Percentiles rank a stretch among this genome's conserved stretches.
Evolutionary conservation across 2,113 vertebrate genomes (phyloP).

Genomic region (Muscicapa adusta): DNA sequence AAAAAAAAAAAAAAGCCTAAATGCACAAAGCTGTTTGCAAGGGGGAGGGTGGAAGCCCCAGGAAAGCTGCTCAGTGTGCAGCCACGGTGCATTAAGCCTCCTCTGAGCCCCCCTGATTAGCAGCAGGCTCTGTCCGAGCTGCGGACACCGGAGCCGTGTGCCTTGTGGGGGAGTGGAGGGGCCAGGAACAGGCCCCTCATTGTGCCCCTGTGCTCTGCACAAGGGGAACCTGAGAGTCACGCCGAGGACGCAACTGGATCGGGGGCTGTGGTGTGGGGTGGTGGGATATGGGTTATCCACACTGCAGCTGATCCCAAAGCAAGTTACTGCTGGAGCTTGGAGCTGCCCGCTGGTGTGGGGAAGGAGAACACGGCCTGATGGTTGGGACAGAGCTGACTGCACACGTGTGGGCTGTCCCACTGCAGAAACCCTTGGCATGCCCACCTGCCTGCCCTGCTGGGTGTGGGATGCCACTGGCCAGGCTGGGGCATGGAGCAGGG

Average conservation of each 20-base stretch:
- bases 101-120: neutral
- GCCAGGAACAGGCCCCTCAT: neutral
- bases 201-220: neutral
- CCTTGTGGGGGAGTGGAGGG: neutral
- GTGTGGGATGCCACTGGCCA: too few species aligned
- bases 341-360: rapidly evolving
- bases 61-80: neutral
- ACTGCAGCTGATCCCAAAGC: rapidly evolving
- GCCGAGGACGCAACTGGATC: rapidly evolving
- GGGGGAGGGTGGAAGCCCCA: neutral
- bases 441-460: too few species aligned
- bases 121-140: neutral
- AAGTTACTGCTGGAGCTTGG: rapidly evolving
- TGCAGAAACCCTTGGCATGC: rapidly evolving
- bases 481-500: too few species aligned
- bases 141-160: rapidly evolving
- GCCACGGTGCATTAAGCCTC: neutral
- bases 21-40: neutral
- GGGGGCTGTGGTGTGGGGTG: neutral
- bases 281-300: rapidly evolving
- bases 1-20: neutral
- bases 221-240: neutral
- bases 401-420: rapidly evolving
- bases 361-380: rapidly evolving
- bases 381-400: rapidly evolving